Conservation (phyloP, 2,113 vertebrate species). For the Dipodomys ordii region DNA sequence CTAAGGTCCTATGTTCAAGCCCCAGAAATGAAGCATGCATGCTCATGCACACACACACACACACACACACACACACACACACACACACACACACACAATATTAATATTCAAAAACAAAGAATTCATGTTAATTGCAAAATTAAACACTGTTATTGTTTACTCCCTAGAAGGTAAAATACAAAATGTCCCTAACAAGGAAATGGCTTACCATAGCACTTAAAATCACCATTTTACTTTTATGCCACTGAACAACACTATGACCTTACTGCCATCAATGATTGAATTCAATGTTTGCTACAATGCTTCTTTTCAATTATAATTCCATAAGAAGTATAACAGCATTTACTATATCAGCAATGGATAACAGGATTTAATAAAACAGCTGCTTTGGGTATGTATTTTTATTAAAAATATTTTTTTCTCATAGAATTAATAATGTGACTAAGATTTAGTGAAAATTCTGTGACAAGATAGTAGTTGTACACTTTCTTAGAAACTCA, state of each 20-base stretch:
- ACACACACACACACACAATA: too few species aligned
- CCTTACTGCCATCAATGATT: neutral
- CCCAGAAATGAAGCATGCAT: too few species aligned
- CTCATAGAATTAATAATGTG: slow-evolving; percentile 15
- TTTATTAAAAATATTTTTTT: neutral
- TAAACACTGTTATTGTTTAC: neutral
- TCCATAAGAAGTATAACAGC: neutral
- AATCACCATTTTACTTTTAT: neutral
- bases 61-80: too few species aligned
- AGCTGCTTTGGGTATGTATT: neutral
- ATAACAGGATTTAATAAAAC: neutral
- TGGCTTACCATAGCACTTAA: neutral
- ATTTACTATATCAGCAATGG: neutral
- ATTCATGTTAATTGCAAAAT: slow-evolving; percentile 14
- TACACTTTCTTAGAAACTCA: neutral
- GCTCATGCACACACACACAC: too few species aligned
- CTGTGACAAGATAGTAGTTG: neutral
- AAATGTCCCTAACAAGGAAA: neutral
- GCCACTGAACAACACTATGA: neutral
- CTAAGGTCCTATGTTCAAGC: too few species aligned
- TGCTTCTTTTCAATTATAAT: slow-evolving; percentile 9
- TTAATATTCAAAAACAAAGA: neutral
- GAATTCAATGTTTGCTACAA: neutral
- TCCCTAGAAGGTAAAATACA: neutral
- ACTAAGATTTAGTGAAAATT: slow-evolving; percentile 46